Evolutionary conservation across 1,140 invertebrate genomes (phyloP).

Genomic region (Meloidogyne floridensis): DNA sequence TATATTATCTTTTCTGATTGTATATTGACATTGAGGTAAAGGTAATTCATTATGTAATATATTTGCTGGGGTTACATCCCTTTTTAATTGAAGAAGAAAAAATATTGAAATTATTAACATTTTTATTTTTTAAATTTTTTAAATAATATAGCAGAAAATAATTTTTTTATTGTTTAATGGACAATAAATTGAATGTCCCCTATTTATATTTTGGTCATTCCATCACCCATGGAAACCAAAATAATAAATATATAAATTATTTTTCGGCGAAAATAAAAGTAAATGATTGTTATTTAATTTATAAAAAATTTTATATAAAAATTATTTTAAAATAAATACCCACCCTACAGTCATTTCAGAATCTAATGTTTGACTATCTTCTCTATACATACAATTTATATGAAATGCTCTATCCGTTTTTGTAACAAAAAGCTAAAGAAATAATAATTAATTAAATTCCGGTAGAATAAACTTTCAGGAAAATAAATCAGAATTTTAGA

Average conservation of each 20-base stretch:
- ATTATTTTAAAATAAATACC: slow-evolving; percentile 14
- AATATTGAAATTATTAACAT: slow-evolving; percentile 1
- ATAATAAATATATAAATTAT: neutral
- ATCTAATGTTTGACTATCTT: slow-evolving; percentile 51
- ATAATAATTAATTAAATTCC: neutral
- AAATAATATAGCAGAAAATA: neutral
- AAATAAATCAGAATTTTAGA: neutral
- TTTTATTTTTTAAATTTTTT: neutral
- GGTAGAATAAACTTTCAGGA: neutral
- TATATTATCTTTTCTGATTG: slow-evolving; percentile 63
- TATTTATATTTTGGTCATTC: neutral
- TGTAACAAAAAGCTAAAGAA: slow-evolving; percentile 60
- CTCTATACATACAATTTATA: slow-evolving; percentile 65
- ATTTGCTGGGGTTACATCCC: slow-evolving; percentile 49
- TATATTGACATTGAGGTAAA: slow-evolving; percentile 60
- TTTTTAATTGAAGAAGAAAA: slow-evolving; percentile 2
- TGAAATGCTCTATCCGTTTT: slow-evolving; percentile 64
- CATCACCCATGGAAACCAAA: neutral
- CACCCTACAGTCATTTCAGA: slow-evolving; percentile 59
- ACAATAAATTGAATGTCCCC: neutral
- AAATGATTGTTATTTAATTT: no score
- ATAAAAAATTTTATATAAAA: no score
- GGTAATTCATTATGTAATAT: slow-evolving; percentile 56
- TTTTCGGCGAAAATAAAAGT: neutral
- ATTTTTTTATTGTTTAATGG: neutral